Percentiles rank a stretch among this genome's conserved stretches.
Conservation (phyloP, 2,797 vertebrate genomes). For the Bradypodion ventrale region DNA sequence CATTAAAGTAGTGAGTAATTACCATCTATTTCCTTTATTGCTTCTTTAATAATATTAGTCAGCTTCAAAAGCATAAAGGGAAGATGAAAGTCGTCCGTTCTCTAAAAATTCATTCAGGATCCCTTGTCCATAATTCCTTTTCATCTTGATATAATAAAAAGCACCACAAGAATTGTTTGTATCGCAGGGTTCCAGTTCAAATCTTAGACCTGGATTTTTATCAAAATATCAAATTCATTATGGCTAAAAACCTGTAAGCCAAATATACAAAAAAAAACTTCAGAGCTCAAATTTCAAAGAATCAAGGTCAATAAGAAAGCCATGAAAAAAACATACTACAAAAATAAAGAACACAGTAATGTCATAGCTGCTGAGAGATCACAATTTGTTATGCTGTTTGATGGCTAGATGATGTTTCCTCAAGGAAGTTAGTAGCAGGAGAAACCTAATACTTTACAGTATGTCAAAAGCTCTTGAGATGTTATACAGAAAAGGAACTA, state of each 20-base stretch:
- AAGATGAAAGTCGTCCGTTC: slow-evolving; percentile 72
- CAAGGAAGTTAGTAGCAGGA: neutral
- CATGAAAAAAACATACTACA: neutral
- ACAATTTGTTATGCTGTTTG: neutral
- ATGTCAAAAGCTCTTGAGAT: neutral
- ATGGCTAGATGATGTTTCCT: neutral
- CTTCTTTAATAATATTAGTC: slow-evolving; percentile 77
- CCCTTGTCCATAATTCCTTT: slow-evolving; percentile 67
- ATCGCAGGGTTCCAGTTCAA: slow-evolving; percentile 51
- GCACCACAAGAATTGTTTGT: slow-evolving; percentile 70
- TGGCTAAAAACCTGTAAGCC: slow-evolving; percentile 81
- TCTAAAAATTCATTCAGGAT: slow-evolving; percentile 73
- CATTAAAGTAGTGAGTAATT: slow-evolving; percentile 49
- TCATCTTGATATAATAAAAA: slow-evolving; percentile 78
- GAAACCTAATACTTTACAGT: neutral
- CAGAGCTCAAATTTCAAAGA: no score
- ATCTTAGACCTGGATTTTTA: slow-evolving; percentile 74
- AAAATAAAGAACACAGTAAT: neutral
- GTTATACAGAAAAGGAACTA: neutral
- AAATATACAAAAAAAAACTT: neutral
- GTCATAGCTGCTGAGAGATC: neutral
- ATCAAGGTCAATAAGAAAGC: no score
- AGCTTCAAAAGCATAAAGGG: slow-evolving; percentile 78
- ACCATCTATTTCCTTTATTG: slow-evolving; percentile 67
- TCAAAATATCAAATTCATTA: slow-evolving; percentile 91